These are phyloP conservation scores for Lymantria monacha DNA, from an alignment of 2,888 invertebrate species.

Conservation along the genomic window DNA sequence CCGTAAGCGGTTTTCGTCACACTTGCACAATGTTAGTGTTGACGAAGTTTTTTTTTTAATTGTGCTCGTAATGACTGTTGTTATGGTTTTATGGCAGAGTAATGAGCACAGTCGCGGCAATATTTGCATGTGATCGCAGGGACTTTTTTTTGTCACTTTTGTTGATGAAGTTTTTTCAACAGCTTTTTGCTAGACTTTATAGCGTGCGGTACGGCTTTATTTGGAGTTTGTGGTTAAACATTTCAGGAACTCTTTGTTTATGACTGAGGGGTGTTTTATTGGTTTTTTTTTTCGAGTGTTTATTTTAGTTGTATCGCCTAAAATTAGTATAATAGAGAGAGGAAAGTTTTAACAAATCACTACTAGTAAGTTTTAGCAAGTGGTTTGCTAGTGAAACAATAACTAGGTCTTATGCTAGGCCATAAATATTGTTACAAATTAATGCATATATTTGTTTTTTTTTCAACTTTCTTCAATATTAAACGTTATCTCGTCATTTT, in stretches of 20 bases:
- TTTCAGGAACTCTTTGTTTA: constrained; percentile 73
- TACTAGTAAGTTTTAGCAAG: no score
- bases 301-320: constrained; percentile 45
- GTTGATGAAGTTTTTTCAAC: constrained; percentile 70
- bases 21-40: constrained; percentile 68
- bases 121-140: constrained; percentile 78
- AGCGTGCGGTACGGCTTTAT: constrained; percentile 67
- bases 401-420: no score
- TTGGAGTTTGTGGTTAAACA: constrained; percentile 76
- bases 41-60: constrained; percentile 76
- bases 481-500: no score
- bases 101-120: constrained; percentile 72
- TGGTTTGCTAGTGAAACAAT: no score
- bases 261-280: constrained; percentile 66
- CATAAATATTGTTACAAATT: no score
- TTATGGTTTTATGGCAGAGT: constrained; percentile 76
- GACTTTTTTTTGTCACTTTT: constrained; percentile 73
- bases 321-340: constrained; percentile 44
- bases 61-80: constrained; percentile 76
- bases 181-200: constrained; percentile 62
- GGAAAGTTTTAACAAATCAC: constrained; percentile 11
- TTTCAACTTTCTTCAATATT: no score
- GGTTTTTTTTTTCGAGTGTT: constrained; percentile 58
- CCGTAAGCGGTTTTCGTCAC: constrained; percentile 79
- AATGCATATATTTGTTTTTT: no score